Conservation (phyloP, 2,797 vertebrate species). For the Acrossocheilus fasciatus region DNA sequence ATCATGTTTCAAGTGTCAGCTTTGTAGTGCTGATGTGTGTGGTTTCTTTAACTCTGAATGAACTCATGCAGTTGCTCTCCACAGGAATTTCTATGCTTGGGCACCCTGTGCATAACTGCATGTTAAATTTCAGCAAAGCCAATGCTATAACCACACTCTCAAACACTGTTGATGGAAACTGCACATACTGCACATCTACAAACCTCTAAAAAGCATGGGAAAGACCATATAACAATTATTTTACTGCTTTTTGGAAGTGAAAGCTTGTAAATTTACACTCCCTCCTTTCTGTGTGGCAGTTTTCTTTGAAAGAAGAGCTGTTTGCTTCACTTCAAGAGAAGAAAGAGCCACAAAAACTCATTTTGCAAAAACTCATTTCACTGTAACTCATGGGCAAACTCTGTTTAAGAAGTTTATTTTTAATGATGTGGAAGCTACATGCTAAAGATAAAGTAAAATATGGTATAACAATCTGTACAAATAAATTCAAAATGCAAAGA, state of each 20-base stretch:
- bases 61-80: slow-evolving; percentile 21
- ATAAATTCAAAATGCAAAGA: slow-evolving; percentile 9
- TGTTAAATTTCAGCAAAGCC: neutral
- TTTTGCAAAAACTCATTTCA: neutral
- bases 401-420: neutral
- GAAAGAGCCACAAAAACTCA: neutral
- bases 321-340: neutral
- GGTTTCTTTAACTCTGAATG: slow-evolving; percentile 14
- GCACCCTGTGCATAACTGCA: neutral
- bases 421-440: neutral
- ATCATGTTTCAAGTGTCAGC: neutral
- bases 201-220: neutral
- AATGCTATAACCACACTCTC: slow-evolving; percentile 2
- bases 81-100: slow-evolving; percentile 1
- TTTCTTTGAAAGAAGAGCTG: neutral
- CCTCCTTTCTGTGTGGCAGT: neutral
- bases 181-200: neutral
- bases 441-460: neutral
- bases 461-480: slow-evolving; percentile 7
- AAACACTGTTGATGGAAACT: slow-evolving; percentile 7
- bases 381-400: neutral
- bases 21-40: slow-evolving; percentile 11
- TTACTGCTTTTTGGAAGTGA: neutral
- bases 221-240: neutral
- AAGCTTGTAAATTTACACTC: neutral